Conservation (phyloP, 2,797 vertebrate genomes). For the Argyrosomus regius region DNA sequence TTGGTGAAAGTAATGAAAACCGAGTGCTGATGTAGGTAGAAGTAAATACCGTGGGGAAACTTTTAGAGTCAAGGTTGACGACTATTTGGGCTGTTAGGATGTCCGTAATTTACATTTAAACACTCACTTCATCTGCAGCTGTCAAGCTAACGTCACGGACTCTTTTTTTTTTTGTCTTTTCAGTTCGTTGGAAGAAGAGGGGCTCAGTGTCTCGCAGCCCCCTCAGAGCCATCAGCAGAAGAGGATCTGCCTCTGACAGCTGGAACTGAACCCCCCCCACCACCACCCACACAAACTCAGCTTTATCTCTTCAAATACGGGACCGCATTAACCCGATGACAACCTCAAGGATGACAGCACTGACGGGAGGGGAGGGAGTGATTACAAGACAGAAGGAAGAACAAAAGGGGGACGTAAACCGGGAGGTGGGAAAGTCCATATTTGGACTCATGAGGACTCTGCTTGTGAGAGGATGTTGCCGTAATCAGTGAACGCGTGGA, state of each 20-base stretch:
- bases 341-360: slow-evolving; percentile 43
- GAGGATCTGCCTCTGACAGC: slow-evolving; percentile 81
- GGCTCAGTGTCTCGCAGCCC: slow-evolving; percentile 84
- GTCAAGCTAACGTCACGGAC: slow-evolving; percentile 10
- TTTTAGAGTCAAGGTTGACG: background rate
- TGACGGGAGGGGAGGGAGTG: slow-evolving; percentile 28
- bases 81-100: background rate
- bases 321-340: slow-evolving; percentile 32
- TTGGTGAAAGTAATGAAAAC: slow-evolving; percentile 18
- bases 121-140: slow-evolving; percentile 10
- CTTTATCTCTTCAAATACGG: slow-evolving; percentile 1
- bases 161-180: slow-evolving; percentile 11
- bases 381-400: slow-evolving; percentile 14
- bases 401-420: slow-evolving; percentile 9
- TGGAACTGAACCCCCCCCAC: slow-evolving; percentile 77
- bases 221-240: slow-evolving; percentile 80
- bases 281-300: too few species aligned
- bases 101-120: slow-evolving; percentile 27
- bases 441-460: slow-evolving; percentile 43
- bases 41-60: background rate
- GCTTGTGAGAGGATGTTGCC: slow-evolving; percentile 31
- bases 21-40: background rate
- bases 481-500: slow-evolving; percentile 15
- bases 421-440: slow-evolving; percentile 29
- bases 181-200: slow-evolving; percentile 87